These are phyloP conservation scores for Nothura maculosa DNA, from an alignment of 2,797 vertebrate species.

Conservation along the genomic window DNA sequence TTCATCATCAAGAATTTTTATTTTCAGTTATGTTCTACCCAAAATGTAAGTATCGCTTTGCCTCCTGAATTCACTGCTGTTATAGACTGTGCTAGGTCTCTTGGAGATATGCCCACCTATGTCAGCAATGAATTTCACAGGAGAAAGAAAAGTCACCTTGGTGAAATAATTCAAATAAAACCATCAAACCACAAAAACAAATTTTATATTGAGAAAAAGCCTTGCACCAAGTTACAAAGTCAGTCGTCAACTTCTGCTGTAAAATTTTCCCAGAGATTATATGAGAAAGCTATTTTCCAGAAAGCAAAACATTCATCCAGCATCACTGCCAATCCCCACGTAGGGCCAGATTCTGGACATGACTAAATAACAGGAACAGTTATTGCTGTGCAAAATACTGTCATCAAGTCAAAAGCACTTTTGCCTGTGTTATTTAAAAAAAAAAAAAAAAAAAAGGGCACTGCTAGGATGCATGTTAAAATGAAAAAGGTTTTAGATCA, in stretches of 20 bases:
- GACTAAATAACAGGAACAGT: background rate
- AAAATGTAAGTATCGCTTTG: background rate
- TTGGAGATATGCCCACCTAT: conserved; percentile 9
- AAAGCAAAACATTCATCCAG: conserved; percentile 37
- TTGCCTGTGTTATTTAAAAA: background rate
- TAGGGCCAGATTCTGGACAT: conserved; percentile 26
- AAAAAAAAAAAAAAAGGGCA: background rate
- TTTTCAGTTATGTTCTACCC: conserved; percentile 47
- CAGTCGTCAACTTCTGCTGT: background rate
- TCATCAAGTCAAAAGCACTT: background rate
- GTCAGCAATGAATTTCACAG: conserved; percentile 26
- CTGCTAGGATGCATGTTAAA: background rate
- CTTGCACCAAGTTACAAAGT: background rate
- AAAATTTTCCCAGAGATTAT: conserved; percentile 31
- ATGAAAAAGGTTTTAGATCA: background rate
- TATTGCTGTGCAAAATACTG: conserved; percentile 19
- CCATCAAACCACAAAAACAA: conserved; percentile 34
- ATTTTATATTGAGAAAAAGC: background rate
- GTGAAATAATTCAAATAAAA: conserved; percentile 52
- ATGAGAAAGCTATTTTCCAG: conserved; percentile 55
- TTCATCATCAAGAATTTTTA: conserved; percentile 36
- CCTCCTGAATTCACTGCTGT: conserved; percentile 1
- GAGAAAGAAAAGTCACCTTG: conserved; percentile 34
- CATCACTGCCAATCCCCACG: conserved; percentile 22
- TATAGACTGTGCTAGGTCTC: background rate